A percentile compares a stretch with the other conserved stretches of the same genome.
Evolutionary conservation across 2,888 invertebrate genomes (phyloP).

Genomic region (Acronicta psi): DNA sequence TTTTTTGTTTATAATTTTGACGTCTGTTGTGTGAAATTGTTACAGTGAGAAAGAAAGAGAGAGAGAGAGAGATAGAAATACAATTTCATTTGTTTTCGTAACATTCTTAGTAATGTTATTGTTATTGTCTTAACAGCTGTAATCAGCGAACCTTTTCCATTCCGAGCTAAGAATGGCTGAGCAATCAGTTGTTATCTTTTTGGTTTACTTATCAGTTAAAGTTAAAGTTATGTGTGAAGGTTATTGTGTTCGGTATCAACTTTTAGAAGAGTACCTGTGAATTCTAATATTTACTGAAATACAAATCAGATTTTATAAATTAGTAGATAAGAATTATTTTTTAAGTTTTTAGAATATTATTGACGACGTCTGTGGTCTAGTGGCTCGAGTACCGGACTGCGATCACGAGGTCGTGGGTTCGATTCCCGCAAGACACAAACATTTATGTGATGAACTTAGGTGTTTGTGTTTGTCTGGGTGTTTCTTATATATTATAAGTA

Average conservation of each 20-base stretch:
- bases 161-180: conserved; percentile 21
- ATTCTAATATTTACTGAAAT: too few species aligned
- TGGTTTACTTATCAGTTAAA: conserved; percentile 13
- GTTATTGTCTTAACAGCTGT: conserved; percentile 33
- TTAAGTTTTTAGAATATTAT: too few species aligned
- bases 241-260: background rate
- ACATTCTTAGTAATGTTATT: conserved; percentile 37
- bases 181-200: conserved; percentile 27
- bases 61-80: conserved; percentile 9
- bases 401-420: too few species aligned
- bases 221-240: conserved; percentile 1
- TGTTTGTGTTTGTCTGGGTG: too few species aligned
- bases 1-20: conserved; percentile 42
- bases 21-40: conserved; percentile 30
- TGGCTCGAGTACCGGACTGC: too few species aligned
- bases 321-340: too few species aligned
- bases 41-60: conserved; percentile 11
- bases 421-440: too few species aligned
- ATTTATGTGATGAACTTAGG: too few species aligned
- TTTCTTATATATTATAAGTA: too few species aligned
- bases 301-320: too few species aligned
- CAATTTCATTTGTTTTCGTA: conserved; percentile 23
- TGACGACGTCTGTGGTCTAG: too few species aligned
- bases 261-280: too few species aligned
- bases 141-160: conserved; percentile 29